Base-by-base conservation (phyloP, 2,113 vertebrate genomes). In the Galbula dea region DNA sequence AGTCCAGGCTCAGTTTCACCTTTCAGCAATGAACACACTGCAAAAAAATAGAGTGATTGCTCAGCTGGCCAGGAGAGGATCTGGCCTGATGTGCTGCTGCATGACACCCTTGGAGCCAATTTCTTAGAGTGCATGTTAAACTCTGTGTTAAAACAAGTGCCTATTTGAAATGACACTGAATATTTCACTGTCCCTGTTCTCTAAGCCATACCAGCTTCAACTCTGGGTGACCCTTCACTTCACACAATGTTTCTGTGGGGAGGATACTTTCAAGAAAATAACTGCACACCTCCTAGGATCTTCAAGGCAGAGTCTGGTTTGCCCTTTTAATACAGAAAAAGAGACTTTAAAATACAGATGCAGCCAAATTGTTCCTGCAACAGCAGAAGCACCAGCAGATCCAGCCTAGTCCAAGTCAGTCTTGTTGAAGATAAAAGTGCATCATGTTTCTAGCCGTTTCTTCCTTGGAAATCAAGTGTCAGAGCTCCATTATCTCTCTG, bases 41-140 rank as follows among this genome's bases (percentile, higher is more conserved):
- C 13, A 29, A 39, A 58, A 46, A 52, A 43, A 43, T 15, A 69
- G 9, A 30, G 36, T 0, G 0, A 52, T 61, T 51, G 51, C 76
- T 83, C 72, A 49, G 1, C 37, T 7, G 1, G 20, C 41, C 10
- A 49, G 51, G 29, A 61, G 29, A 32, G 9, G 10, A 58, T 23
- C 41, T 43, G 9, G 29, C 17, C 41, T 43, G 82, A 29, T 18
- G 34, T 12, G 16, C 1, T 61, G 19, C 55, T 27, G 24, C 65
- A 19, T 2, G 4, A 37, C 7, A 21, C 30, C 34, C 55, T 63
- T 46, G 1, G 1, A 26, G 13, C 29, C 5, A 10, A 0, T 51
- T 68, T 52, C 76, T 80, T 10, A 23, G 14, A 65, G 39, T 5
- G 9, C 29, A 3, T 5, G 32, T 15, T 59, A 34, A 71, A 58